phyloP scores from a whole-genome alignment of 1,140 invertebrate species.

The Holcopasites calliopsidis region DNA sequence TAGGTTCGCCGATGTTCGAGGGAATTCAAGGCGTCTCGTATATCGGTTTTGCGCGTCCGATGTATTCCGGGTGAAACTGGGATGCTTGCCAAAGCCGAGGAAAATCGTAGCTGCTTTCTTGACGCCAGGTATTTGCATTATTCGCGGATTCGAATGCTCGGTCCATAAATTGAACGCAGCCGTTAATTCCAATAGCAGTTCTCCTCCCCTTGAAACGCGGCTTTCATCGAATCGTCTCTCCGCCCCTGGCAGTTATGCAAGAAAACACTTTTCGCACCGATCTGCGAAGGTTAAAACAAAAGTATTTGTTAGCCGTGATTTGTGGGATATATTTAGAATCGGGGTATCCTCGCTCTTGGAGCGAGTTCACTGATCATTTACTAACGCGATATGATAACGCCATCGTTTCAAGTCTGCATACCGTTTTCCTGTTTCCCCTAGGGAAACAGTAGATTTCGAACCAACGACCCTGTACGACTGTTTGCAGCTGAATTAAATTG shows the following conservation, averaged over 20 bases:
- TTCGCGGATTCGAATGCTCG: neutral
- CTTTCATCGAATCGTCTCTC: neutral
- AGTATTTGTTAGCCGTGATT: neutral
- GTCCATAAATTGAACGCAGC: neutral
- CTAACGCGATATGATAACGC: neutral
- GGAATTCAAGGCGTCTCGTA: constrained; percentile 48
- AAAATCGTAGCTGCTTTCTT: constrained; percentile 49
- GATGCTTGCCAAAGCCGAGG: constrained; percentile 40
- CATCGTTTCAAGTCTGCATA: neutral
- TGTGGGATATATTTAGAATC: neutral
- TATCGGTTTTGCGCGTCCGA: constrained; percentile 46
- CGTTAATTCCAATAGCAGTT: constrained; percentile 3
- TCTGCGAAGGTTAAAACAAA: neutral
- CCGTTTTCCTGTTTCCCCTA: too few relatives aligned
- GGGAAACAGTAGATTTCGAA: neutral
- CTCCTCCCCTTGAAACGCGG: too few relatives aligned
- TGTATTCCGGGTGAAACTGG: constrained; percentile 46
- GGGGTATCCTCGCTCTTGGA: neutral
- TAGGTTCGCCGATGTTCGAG: constrained; percentile 6
- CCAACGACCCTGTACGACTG: too few relatives aligned
- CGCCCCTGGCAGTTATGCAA: neutral
- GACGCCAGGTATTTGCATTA: constrained; percentile 42
- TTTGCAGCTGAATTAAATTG: too few relatives aligned
- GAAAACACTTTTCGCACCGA: neutral
- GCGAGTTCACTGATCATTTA: neutral